These are phyloP conservation scores for Phortica okadai DNA, from an alignment of 2,888 invertebrate species.

Conservation along the genomic window DNA sequence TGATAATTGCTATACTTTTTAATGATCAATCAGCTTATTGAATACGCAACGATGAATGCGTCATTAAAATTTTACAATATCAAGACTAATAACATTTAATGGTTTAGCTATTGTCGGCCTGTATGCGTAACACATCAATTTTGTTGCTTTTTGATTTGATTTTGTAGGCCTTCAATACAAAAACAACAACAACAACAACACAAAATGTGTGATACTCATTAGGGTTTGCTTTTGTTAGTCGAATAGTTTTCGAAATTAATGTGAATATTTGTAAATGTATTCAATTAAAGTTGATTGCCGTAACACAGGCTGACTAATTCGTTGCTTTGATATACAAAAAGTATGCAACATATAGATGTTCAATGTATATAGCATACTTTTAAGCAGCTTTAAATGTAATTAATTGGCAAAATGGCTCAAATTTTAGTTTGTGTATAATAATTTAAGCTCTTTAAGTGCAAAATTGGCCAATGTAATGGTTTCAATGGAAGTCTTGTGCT, in stretches of 20 bases:
- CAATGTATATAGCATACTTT: neutral
- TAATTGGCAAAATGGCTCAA: neutral
- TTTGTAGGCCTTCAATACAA: neutral
- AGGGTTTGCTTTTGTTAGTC: too few relatives aligned
- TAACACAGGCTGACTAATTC: too few relatives aligned
- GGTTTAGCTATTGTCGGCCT: neutral
- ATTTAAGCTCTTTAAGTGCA: neutral
- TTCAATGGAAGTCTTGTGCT: too few relatives aligned
- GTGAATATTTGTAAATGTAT: too few relatives aligned
- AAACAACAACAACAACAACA: neutral
- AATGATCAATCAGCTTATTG: conserved; percentile 46
- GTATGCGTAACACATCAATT: neutral
- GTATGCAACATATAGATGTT: neutral
- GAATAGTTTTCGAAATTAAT: too few relatives aligned
- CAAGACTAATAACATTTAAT: neutral
- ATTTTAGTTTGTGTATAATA: neutral
- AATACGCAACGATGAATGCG: neutral
- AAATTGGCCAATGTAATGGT: too few relatives aligned
- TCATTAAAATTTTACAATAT: neutral
- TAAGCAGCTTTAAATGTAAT: neutral
- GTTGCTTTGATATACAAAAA: too few relatives aligned
- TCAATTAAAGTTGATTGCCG: too few relatives aligned
- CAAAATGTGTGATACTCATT: too few relatives aligned
- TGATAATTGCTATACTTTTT: conserved; percentile 57
- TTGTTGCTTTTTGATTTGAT: neutral